Conservation (phyloP, 2,888 invertebrate species). For the Trissonchulus latispiculum region DNA sequence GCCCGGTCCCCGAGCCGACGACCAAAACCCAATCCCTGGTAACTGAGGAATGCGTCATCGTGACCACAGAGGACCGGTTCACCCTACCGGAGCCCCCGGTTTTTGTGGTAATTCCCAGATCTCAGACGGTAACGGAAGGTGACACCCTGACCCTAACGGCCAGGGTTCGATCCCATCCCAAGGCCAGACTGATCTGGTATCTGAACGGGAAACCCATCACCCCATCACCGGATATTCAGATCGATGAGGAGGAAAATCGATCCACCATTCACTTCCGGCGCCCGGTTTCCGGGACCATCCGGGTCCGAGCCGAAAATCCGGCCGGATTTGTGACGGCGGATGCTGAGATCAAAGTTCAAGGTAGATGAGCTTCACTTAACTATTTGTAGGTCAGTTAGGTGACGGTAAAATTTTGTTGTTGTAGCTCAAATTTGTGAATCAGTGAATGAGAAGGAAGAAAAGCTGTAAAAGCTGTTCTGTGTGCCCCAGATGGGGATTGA, state of each 20-base stretch:
- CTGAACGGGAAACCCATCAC: conserved; percentile 41
- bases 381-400: no score
- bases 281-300: background rate
- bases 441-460: no score
- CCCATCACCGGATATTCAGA: background rate
- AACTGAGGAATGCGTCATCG: background rate
- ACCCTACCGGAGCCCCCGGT: background rate
- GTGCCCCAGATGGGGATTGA: no score
- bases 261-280: background rate
- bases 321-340: background rate
- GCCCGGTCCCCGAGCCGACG: no score
- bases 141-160: conserved; percentile 15
- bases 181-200: conserved; percentile 43
- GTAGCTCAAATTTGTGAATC: no score
- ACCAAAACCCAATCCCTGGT: background rate
- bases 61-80: background rate
- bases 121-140: background rate
- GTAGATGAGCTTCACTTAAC: no score
- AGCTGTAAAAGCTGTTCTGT: no score
- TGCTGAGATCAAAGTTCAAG: background rate
- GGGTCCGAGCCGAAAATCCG: background rate
- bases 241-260: background rate
- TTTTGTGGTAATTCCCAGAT: background rate
- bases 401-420: no score
- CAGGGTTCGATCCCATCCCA: conserved; percentile 8